Conservation (phyloP, 2,113 vertebrate species). For the Toxostoma redivivum region DNA sequence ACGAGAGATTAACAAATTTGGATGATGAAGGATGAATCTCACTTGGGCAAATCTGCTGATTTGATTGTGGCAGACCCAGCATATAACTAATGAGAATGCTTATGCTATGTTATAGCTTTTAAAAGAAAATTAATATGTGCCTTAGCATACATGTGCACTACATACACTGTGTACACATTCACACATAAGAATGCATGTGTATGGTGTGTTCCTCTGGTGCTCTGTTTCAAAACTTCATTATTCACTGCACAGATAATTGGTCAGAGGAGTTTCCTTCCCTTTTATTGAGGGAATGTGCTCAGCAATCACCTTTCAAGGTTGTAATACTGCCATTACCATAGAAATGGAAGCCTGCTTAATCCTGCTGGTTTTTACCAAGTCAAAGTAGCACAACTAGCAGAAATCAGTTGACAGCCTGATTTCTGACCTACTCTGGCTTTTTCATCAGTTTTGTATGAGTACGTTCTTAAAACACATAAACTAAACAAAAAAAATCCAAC, state of each 20-base stretch:
- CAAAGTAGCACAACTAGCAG: not conserved
- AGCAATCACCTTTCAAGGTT: not conserved
- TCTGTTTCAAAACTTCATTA: not conserved
- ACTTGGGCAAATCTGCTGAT: not conserved
- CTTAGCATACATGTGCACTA: not conserved
- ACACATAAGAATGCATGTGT: accelerated
- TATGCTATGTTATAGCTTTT: not conserved
- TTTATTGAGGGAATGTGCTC: not conserved
- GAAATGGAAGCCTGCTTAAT: not conserved
- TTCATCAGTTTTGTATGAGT: not conserved
- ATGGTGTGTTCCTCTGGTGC: not conserved
- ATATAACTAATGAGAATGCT: not conserved
- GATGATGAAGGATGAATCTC: not conserved
- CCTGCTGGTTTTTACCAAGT: not conserved
- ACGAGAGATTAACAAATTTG: not conserved
- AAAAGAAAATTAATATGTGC: not conserved
- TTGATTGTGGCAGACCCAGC: not conserved
- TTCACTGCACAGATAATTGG: not conserved
- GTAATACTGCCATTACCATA: not conserved
- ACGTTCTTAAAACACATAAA: not conserved
- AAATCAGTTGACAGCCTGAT: not conserved
- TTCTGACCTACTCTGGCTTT: not conserved
- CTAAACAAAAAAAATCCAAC: not conserved
- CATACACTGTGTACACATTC: not conserved
- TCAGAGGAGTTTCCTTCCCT: not conserved